Percentiles rank a stretch among this genome's conserved stretches.
phyloP scores from a whole-genome alignment of 1,140 invertebrate species.

The Thaumetopoea pityocampa region DNA sequence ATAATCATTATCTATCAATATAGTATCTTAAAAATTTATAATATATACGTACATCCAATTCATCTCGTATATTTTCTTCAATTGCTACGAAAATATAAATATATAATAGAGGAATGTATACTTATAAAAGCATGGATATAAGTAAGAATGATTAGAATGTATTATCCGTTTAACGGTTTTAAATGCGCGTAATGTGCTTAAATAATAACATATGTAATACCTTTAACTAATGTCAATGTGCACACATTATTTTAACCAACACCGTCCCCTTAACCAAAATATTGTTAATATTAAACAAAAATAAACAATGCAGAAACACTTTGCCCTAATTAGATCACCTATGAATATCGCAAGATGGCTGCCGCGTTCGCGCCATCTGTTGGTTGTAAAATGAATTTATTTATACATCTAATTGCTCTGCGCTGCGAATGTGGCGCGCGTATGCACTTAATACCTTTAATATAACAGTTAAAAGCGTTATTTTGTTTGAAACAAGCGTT shows the following conservation, averaged over 20 bases:
- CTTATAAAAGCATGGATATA: too few species aligned
- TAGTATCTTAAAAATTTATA: too few species aligned
- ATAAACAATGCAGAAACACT: constrained; percentile 35
- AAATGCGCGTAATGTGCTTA: too few species aligned
- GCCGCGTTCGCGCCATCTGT: constrained; percentile 59
- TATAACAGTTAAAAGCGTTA: constrained; percentile 53
- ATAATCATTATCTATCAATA: too few species aligned
- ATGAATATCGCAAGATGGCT: constrained; percentile 58
- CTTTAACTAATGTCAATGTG: constrained; percentile 3
- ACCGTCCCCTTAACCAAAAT: constrained; percentile 8
- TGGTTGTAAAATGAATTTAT: constrained; percentile 64
- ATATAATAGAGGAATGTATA: too few species aligned
- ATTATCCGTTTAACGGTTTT: too few species aligned
- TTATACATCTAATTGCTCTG: constrained; percentile 63
- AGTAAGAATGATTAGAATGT: too few species aligned
- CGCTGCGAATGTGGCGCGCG: constrained; percentile 44
- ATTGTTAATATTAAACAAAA: constrained; percentile 34
- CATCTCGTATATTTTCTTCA: too few species aligned
- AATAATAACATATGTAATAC: too few species aligned
- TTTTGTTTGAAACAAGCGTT: constrained; percentile 50
- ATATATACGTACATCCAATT: too few species aligned
- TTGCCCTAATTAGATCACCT: constrained; percentile 53
- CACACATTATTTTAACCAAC: not conserved
- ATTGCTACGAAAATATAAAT: too few species aligned
- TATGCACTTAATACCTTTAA: constrained; percentile 62